phyloP scores from a whole-genome alignment of 1,140 invertebrate species.

The Calosoma granatense region DNA sequence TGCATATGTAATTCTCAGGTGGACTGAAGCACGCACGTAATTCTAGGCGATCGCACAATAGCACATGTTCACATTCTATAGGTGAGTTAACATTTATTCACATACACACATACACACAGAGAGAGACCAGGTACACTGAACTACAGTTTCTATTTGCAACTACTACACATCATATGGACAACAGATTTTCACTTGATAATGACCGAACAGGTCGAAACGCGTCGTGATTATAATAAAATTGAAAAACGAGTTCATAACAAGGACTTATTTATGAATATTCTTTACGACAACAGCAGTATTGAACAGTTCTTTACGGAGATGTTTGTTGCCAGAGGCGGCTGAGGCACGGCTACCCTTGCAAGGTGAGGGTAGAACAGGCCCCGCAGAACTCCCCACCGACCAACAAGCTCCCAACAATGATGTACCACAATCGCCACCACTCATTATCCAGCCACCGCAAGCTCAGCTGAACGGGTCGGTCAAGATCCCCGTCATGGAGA shows the following conservation, averaged over 20 bases:
- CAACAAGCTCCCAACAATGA: constrained; percentile 11
- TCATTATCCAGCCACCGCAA: constrained; percentile 14
- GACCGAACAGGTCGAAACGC: too few species aligned
- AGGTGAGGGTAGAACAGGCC: constrained; percentile 6
- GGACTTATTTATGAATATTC: too few species aligned
- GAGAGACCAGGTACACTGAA: too few species aligned
- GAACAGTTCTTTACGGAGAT: constrained; percentile 1
- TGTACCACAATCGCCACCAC: constrained; percentile 12
- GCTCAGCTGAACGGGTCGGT: constrained; percentile 29
- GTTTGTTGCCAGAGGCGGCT: constrained; percentile 25
- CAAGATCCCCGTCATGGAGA: constrained; percentile 20
- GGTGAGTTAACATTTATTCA: constrained; percentile 16
- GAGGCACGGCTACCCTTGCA: constrained; percentile 22
- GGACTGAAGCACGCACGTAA: constrained; percentile 19
- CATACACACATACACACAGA: too few species aligned
- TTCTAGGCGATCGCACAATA: constrained; percentile 12
- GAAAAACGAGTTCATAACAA: too few species aligned
- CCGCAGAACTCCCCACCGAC: background rate
- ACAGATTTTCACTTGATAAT: too few species aligned
- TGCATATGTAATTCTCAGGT: too few species aligned
- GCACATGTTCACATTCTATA: constrained; percentile 16
- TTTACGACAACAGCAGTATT: too few species aligned
- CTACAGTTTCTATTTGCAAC: too few species aligned
- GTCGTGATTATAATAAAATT: too few species aligned
- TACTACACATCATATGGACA: too few species aligned